phyloP scores from a whole-genome alignment of 2,888 invertebrate species.

The Spilosoma lubricipeda region DNA sequence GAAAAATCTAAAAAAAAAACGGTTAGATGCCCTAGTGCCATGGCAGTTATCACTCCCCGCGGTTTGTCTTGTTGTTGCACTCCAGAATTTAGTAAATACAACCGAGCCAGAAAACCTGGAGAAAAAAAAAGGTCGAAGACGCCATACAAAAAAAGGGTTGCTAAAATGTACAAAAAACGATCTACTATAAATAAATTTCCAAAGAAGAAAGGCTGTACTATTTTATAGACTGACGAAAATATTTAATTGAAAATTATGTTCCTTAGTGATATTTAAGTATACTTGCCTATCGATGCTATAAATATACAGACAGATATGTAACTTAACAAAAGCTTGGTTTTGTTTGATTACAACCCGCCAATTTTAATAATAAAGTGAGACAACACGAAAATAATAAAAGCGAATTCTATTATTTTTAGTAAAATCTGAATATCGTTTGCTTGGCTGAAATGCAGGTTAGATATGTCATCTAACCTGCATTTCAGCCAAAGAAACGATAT shows the following conservation, averaged over 20 bases:
- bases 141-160: slow-evolving; percentile 65
- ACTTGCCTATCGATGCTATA: neutral
- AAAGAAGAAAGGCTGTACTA: slow-evolving; percentile 64
- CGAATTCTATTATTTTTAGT: neutral
- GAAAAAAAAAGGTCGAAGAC: slow-evolving; percentile 37
- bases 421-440: neutral
- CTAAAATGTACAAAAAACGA: slow-evolving; percentile 60
- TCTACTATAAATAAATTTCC: slow-evolving; percentile 67
- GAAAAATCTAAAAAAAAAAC: slow-evolving; percentile 67
- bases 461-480: too few species aligned
- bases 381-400: too few species aligned
- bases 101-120: neutral
- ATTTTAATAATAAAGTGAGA: neutral
- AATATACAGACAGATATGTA: neutral
- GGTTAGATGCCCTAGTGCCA: slow-evolving; percentile 72
- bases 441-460: neutral
- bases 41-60: slow-evolving; percentile 41
- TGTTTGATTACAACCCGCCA: neutral
- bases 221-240: slow-evolving; percentile 50
- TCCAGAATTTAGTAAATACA: neutral
- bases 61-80: slow-evolving; percentile 10
- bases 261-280: neutral
- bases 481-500: too few species aligned
- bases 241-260: neutral
- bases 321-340: neutral